These are phyloP conservation scores for Prinia subflava DNA, from an alignment of 2,113 vertebrate species.

Conservation along the genomic window DNA sequence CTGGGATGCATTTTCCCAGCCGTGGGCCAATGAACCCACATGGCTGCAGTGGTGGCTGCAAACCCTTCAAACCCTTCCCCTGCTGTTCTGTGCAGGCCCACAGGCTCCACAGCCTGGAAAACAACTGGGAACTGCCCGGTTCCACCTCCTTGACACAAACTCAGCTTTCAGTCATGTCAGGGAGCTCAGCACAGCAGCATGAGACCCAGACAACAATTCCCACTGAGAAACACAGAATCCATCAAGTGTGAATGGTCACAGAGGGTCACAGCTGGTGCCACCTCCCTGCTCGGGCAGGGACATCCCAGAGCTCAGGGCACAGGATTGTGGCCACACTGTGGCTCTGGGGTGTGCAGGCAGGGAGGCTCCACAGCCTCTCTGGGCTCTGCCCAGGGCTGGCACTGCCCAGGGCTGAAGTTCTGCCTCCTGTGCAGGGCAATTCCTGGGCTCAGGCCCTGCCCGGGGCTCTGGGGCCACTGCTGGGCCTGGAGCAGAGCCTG, in stretches of 20 bases:
- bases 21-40: accelerated
- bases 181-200: accelerated
- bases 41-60: no score
- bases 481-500: neutral
- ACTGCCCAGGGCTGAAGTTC: neutral
- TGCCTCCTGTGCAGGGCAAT: neutral
- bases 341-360: neutral
- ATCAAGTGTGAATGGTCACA: neutral
- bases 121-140: accelerated
- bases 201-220: neutral
- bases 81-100: neutral
- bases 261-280: neutral
- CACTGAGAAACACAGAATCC: neutral
- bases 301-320: neutral
- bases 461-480: neutral
- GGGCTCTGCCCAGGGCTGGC: neutral
- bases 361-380: neutral
- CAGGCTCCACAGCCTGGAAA: neutral
- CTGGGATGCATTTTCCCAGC: neutral
- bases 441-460: neutral
- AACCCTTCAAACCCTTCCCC: neutral
- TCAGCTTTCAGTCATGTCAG: neutral
- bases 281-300: neutral
- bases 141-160: neutral
- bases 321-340: accelerated